A percentile compares a stretch with the other conserved stretches of the same genome.
Conservation (phyloP, 2,888 invertebrate genomes). For the Schrankia costaestrigalis region DNA sequence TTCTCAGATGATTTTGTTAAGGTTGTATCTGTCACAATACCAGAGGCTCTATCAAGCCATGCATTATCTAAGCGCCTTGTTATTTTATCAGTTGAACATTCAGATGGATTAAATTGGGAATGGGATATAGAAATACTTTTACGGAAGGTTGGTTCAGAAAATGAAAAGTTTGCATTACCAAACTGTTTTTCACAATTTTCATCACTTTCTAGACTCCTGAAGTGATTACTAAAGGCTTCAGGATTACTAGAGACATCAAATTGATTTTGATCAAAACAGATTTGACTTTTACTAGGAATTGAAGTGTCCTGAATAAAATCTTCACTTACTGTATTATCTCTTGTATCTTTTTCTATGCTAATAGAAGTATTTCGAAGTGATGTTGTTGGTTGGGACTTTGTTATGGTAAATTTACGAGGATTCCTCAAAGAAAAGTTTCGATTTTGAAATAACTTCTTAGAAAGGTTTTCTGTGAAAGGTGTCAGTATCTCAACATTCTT, state of each 20-base stretch:
- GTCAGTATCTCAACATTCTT: slow-evolving; percentile 30
- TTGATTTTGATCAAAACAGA: too few relatives aligned
- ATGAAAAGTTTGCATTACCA: slow-evolving; percentile 8
- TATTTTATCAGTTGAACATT: slow-evolving; percentile 21
- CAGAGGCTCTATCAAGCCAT: slow-evolving; percentile 73
- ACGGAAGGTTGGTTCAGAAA: slow-evolving; percentile 5
- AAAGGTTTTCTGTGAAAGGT: slow-evolving; percentile 74
- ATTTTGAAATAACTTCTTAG: slow-evolving; percentile 85
- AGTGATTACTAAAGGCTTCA: too few relatives aligned
- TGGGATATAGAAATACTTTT: slow-evolving; percentile 7
- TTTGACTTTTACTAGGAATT: too few relatives aligned
- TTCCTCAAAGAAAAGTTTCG: slow-evolving; percentile 86
- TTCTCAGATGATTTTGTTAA: slow-evolving; percentile 22
- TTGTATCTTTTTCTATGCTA: slow-evolving; percentile 6
- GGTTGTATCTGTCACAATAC: slow-evolving; percentile 24
- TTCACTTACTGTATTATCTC: too few relatives aligned
- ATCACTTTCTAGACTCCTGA: too few relatives aligned
- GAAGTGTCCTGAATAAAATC: too few relatives aligned
- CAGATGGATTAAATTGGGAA: slow-evolving; percentile 9
- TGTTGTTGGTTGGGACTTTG: slow-evolving; percentile 42
- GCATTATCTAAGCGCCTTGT: slow-evolving; percentile 60
- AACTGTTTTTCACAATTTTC: background rate
- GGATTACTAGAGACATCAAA: too few relatives aligned
- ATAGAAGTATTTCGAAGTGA: slow-evolving; percentile 23
- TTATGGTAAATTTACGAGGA: slow-evolving; percentile 83